Conservation (phyloP, 2,888 invertebrate genomes). For the Torymus texanus region DNA sequence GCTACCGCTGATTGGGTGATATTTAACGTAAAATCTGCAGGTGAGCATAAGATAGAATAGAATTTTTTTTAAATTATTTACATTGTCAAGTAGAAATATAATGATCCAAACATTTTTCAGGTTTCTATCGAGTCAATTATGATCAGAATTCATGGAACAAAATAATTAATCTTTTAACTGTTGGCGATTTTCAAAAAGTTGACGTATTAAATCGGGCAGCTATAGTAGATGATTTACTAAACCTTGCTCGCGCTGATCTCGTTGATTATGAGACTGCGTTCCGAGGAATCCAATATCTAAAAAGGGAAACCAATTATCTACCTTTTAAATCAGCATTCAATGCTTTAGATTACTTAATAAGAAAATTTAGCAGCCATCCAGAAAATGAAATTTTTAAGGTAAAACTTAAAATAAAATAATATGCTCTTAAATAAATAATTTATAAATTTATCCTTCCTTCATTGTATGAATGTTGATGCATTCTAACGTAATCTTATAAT, state of each 20-base stretch:
- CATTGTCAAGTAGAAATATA: background rate
- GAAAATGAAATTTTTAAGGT: constrained; percentile 61
- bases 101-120: constrained; percentile 68
- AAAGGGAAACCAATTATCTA: constrained; percentile 80
- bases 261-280: constrained; percentile 77
- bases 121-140: constrained; percentile 81
- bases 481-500: constrained; percentile 19
- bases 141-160: constrained; percentile 78
- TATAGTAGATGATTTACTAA: constrained; percentile 82
- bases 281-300: constrained; percentile 78
- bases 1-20: constrained; percentile 80
- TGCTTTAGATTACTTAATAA: constrained; percentile 74
- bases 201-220: constrained; percentile 82
- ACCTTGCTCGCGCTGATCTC: constrained; percentile 77
- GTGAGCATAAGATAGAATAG: constrained; percentile 71
- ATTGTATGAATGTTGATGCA: background rate
- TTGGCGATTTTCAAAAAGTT: constrained; percentile 75
- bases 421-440: no score
- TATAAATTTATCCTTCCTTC: background rate
- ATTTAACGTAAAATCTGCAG: constrained; percentile 85
- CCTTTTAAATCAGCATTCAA: constrained; percentile 82
- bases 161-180: constrained; percentile 76
- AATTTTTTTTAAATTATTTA: no score
- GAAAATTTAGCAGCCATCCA: constrained; percentile 52
- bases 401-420: background rate